Conservation (phyloP, 2,797 vertebrate species). For the Naso thynnoides region DNA sequence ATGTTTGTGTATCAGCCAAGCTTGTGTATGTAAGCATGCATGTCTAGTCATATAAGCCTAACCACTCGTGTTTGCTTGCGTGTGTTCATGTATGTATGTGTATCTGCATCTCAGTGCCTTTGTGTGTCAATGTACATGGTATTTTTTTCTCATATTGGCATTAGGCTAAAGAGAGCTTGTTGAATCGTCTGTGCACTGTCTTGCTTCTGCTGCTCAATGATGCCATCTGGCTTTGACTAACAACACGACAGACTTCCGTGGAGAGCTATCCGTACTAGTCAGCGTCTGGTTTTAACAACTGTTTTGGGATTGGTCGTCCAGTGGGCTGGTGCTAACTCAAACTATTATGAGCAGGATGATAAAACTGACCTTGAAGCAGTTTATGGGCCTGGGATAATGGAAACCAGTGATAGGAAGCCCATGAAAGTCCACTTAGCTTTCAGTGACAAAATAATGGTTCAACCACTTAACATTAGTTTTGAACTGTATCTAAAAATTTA, state of each 20-base stretch:
- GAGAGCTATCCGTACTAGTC: constrained; percentile 69
- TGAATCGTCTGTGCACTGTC: constrained; percentile 23
- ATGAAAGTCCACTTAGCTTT: constrained; percentile 70
- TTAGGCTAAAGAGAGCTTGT: constrained; percentile 31
- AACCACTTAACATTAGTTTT: constrained; percentile 66
- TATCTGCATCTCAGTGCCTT: constrained; percentile 16
- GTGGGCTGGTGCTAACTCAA: constrained; percentile 74
- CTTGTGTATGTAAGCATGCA: constrained; percentile 28
- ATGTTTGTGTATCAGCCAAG: constrained; percentile 33
- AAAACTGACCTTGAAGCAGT: constrained; percentile 81
- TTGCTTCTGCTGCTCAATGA: constrained; percentile 76
- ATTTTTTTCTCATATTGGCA: constrained; percentile 22
- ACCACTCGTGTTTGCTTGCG: constrained; percentile 23
- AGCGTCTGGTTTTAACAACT: constrained; percentile 75
- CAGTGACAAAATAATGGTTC: constrained; percentile 68
- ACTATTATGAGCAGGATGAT: constrained; percentile 76
- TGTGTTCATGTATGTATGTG: constrained; percentile 4
- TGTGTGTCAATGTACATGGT: constrained; percentile 32
- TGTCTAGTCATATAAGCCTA: constrained; percentile 44
- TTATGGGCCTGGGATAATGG: constrained; percentile 75
- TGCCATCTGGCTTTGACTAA: constrained; percentile 82
- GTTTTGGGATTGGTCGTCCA: constrained; percentile 77
- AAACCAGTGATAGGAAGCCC: constrained; percentile 65
- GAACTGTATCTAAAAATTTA: constrained; percentile 55
- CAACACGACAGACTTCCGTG: constrained; percentile 50